These are phyloP conservation scores for Clarias fuscus DNA, from an alignment of 2,797 vertebrate genomes.

Conservation along the genomic window DNA sequence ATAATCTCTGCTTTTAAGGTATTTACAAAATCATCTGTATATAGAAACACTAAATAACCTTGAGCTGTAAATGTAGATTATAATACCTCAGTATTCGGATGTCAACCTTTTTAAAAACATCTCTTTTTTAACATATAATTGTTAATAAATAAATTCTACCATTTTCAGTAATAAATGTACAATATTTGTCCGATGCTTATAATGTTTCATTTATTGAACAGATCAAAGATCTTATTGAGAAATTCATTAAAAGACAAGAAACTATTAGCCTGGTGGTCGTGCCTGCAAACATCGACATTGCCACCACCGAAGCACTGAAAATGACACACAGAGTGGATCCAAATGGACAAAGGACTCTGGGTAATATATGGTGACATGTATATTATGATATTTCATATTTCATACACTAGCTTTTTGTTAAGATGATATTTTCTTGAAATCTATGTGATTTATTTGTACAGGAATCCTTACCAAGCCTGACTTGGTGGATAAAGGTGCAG, in stretches of 20 bases:
- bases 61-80: too few relatives aligned
- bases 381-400: neutral
- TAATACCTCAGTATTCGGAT: neutral
- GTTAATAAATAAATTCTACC: too few relatives aligned
- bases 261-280: constrained; percentile 81
- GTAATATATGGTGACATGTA: constrained; percentile 58
- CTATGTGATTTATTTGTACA: constrained; percentile 43
- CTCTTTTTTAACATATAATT: too few relatives aligned
- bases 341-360: constrained; percentile 77
- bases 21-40: neutral
- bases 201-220: constrained; percentile 45
- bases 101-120: neutral
- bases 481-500: constrained; percentile 75
- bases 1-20: too few relatives aligned
- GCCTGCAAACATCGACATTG: constrained; percentile 82
- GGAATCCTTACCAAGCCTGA: constrained; percentile 82
- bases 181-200: neutral
- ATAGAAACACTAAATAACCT: too few relatives aligned
- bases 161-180: too few relatives aligned
- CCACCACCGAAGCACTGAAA: constrained; percentile 81
- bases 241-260: constrained; percentile 71
- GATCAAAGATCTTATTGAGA: constrained; percentile 74
- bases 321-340: constrained; percentile 82
- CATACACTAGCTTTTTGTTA: neutral
- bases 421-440: neutral